Base-by-base conservation (phyloP, 2,113 vertebrate species). In the Neogobius melanostomus region DNA sequence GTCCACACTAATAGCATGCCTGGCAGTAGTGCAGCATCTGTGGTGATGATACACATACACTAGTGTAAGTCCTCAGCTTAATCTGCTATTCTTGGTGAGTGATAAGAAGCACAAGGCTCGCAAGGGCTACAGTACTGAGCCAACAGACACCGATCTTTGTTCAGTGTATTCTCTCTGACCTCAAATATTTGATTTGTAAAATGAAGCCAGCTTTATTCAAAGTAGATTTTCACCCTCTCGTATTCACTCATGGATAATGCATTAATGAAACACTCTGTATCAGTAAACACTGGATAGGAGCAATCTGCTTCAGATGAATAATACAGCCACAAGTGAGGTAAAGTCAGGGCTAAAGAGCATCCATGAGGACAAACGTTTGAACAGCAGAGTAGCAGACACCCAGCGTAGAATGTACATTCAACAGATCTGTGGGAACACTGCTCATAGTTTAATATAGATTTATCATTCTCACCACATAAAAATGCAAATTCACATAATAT, bases 111-210 rank as follows among this genome's bases (percentile, higher is more conserved):
- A 75, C 71, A 79, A 82, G 84, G 82, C 82, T 86, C 14, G 56
- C 85, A 56, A 70, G 72, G 80, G 87, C 85, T 83, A 71, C 75
- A 78, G 71, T 69, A 64, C 75, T 21, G 59, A 69, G 69, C 57
- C 69, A 85, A 69, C 60, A 16, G 78, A 73, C 77, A 68, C 82
- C 77, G 85, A 85, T 87, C 83, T 86, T 83, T 82, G 69, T 82
- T 70, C 70, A 78, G 75, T 82, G 75, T 82, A 82, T 88, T 83
- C 77, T 79, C 68, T 77, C 80, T 82, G 87, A 89, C 86, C 88
- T 89, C 85, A 88, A 91, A 89, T 90, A 91, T 90, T 90, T 89
- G 83, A 74, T 84, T 84, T 87, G 84, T 80, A 88, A 91, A 90
- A 88, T 86, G 84, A 90, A 82, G 66, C 77, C 43, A 74, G 78